phyloP scores from a whole-genome alignment of 2,797 vertebrate genomes.

The Lepilemur septentrionalis region DNA sequence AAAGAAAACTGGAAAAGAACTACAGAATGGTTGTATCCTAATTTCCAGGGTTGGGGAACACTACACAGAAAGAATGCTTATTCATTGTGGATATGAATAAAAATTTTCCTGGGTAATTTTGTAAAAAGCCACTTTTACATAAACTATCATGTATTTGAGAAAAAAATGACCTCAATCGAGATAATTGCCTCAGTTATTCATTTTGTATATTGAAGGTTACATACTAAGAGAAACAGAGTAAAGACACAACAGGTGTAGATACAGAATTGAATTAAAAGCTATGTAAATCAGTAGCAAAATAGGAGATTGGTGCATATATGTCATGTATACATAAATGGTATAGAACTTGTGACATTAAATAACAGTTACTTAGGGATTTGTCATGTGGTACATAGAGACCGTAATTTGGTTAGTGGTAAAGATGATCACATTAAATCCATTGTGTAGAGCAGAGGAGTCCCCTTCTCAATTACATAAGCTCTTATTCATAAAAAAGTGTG shows the following conservation, averaged over 20 bases:
- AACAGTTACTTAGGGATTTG: background rate
- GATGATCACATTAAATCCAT: background rate
- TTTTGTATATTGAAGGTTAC: background rate
- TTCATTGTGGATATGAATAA: background rate
- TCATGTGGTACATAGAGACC: background rate
- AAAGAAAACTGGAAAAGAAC: background rate
- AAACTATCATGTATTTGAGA: background rate
- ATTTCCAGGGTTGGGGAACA: background rate
- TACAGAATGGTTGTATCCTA: background rate
- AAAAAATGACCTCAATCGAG: background rate
- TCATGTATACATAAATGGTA: background rate
- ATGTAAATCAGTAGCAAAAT: background rate
- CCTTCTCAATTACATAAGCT: background rate
- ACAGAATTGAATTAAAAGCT: background rate
- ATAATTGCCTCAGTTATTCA: background rate
- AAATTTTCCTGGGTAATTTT: slow-evolving; percentile 20
- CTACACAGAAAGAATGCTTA: background rate
- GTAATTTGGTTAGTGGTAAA: background rate
- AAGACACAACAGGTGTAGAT: background rate
- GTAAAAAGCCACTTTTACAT: slow-evolving; percentile 14
- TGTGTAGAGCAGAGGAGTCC: background rate
- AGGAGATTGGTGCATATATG: background rate
- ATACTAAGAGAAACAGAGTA: background rate
- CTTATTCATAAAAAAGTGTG: background rate
- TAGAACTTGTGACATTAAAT: background rate